Evolutionary conservation across 1,140 invertebrate species (phyloP), one percentile per base, ranked within the genome.

Genomic region (Drosophila burlai): DNA sequence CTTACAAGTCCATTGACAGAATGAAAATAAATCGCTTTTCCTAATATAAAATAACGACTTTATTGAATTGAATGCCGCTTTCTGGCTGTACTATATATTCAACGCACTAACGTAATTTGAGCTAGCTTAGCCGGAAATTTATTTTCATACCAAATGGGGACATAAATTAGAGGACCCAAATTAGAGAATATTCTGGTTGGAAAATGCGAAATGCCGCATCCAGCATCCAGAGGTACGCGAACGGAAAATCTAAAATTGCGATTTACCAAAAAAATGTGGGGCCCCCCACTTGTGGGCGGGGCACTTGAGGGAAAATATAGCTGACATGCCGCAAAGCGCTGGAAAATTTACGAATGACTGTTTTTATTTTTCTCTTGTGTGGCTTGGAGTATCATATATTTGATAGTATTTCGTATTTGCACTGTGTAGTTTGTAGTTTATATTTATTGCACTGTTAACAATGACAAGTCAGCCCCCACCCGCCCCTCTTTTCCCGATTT

Each of bases 391-490:
- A 42, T 18, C 36, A 36, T 46, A 45, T 68, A 54, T 69, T 66
- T 66, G 16, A 47, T 69, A 15, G 24, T 43, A 65, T 45, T 60
- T 50, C 49, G 66, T 40, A 71, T 73, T 50, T 59, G 52, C 40
- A 59, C 63, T 60, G 38, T 73, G 46, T 72, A 72, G 66, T 73
- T 71, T 59, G 57, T 74, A 62, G 46, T 73, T 63, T 63, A 47
- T 74, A 75, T 74, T 75, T 74, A 75, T 74, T 78, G 74, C 58
- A 43, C 83, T 83, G 77, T 76, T 75, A 69, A 65, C 43, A 73
- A 61, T 72, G 67, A 73, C 54, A 73, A 65, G 69, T 50, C 81
- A 61, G 62, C 71, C 81, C 69, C 16, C 42, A 31, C 24, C 26
- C 43, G 15, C 43, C 38, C 13, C 24, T 24, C 40, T 38, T 21